Evolutionary conservation across 2,888 invertebrate species (phyloP), one percentile per base, ranked within the genome.

Genomic region (Drosophila silvestris): DNA sequence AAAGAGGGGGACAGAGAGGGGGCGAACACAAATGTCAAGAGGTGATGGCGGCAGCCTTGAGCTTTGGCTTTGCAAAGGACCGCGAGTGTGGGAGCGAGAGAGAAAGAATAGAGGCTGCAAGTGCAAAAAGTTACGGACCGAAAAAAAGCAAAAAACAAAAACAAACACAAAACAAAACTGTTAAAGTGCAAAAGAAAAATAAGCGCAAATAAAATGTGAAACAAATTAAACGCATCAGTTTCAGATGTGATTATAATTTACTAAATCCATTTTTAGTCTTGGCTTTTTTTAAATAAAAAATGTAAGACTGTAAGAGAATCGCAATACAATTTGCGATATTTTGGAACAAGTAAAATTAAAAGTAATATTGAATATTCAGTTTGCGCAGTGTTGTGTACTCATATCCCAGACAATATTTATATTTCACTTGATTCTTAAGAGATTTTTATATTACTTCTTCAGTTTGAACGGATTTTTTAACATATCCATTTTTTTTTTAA

Each of bases 21-120:
- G 35, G 69, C 63, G 75, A 58, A 35, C 57, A 52, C 59, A 80
- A 83, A 83, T 85, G 85, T 83, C 86, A 83, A 81, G 72, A 72
- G 86, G 81, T 83, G 75, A 78, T 74, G 85, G 77, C 81, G 81
- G 28, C 65, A 75, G 65, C 79, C 69, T 78, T 78, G 57, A 63
- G 39, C 41, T 30, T 61, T 52, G 28, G 10, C 52, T 58, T 32
- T 58, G 58, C 58, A 47, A 32, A 58, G 58, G 22, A 57, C 39
- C 28, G n/a, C 47, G 16, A 47, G 16, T 47, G 52, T 19, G 30
- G 30, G 16, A 37, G 52, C 26, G 16, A 39, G 28, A 30, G 32
- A 14, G 53, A 10, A 52, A 50, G 35, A 10, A 28, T 28, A 26
- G 22, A 30, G 30, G 28, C 37, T 65, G 66, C 56, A 66, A 14